These are phyloP conservation scores for Benthosema pterotum DNA, from an alignment of 2,797 vertebrate species.

Conservation along the genomic window DNA sequence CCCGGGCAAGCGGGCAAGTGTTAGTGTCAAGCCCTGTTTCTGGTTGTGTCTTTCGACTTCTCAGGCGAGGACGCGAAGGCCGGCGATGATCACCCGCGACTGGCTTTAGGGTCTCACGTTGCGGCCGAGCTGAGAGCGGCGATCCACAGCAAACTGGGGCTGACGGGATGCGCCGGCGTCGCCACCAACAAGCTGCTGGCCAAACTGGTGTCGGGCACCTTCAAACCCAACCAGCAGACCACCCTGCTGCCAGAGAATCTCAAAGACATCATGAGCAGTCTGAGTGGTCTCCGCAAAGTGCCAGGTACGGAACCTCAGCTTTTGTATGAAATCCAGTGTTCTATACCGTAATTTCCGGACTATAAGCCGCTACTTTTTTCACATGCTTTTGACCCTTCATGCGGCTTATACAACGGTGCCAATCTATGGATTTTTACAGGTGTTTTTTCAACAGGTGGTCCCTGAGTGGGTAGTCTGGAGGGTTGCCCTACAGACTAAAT, in stretches of 20 bases:
- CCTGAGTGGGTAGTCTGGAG: too few species aligned
- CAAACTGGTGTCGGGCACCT: slow-evolving; percentile 88
- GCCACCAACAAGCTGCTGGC: slow-evolving; percentile 88
- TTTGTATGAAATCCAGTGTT: not conserved
- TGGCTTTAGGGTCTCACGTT: slow-evolving; percentile 86
- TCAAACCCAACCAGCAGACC: slow-evolving; percentile 94
- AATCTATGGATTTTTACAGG: too few species aligned
- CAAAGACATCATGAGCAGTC: slow-evolving; percentile 75
- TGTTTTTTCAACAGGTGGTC: too few species aligned
- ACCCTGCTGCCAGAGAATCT: slow-evolving; percentile 84
- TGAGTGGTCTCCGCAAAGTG: slow-evolving; percentile 79
- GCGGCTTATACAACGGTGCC: too few species aligned
- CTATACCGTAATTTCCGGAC: too few species aligned
- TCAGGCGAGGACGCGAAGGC: slow-evolving; percentile 71
- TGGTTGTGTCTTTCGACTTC: slow-evolving; percentile 18
- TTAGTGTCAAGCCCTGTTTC: too few species aligned
- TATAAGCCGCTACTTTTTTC: too few species aligned
- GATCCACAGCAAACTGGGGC: slow-evolving; percentile 76
- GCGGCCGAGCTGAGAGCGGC: slow-evolving; percentile 85
- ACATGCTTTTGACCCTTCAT: too few species aligned
- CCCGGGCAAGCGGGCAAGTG: too few species aligned
- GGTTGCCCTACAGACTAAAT: too few species aligned
- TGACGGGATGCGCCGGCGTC: slow-evolving; percentile 89
- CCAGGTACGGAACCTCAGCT: slow-evolving; percentile 77
- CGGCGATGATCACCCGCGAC: slow-evolving; percentile 65